Conservation (phyloP, 2,888 invertebrate species). For the Entomobrya multifasciata region DNA sequence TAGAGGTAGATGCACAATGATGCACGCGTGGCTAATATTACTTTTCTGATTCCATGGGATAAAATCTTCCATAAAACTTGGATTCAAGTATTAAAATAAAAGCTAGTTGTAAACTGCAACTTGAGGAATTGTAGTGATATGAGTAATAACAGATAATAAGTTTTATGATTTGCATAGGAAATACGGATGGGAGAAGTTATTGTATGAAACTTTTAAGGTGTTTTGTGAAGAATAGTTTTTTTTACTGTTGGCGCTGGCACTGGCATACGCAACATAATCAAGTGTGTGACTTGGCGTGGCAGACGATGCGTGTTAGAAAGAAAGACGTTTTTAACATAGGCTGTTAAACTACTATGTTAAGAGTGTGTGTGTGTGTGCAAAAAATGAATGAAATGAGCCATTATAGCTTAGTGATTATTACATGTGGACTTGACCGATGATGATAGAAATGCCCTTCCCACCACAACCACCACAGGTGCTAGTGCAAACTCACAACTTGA, state of each 20-base stretch:
- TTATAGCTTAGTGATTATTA: neutral
- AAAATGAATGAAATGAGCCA: neutral
- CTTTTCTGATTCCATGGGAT: neutral
- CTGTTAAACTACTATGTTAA: neutral
- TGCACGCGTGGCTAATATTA: neutral
- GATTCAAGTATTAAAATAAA: no score
- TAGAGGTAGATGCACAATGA: neutral
- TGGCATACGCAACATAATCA: neutral
- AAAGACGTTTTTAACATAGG: neutral
- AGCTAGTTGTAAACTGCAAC: neutral
- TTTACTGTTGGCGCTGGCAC: neutral
- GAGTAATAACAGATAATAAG: neutral
- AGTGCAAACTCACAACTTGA: neutral
- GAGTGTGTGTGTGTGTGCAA: no score
- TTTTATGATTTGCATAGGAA: conserved; percentile 5
- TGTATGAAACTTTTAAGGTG: neutral
- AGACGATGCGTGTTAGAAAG: conserved; percentile 7
- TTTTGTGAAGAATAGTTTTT: neutral
- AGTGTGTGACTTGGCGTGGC: conserved; percentile 1
- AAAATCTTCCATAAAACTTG: no score
- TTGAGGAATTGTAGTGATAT: neutral
- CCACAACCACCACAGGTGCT: neutral
- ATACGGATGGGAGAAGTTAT: conserved; percentile 16
- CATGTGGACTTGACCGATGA: conserved; percentile 6
- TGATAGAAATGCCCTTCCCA: conserved; percentile 14